These are phyloP conservation scores for Percopsis omiscomaycus DNA, from an alignment of 2,797 vertebrate genomes.

Conservation along the genomic window DNA sequence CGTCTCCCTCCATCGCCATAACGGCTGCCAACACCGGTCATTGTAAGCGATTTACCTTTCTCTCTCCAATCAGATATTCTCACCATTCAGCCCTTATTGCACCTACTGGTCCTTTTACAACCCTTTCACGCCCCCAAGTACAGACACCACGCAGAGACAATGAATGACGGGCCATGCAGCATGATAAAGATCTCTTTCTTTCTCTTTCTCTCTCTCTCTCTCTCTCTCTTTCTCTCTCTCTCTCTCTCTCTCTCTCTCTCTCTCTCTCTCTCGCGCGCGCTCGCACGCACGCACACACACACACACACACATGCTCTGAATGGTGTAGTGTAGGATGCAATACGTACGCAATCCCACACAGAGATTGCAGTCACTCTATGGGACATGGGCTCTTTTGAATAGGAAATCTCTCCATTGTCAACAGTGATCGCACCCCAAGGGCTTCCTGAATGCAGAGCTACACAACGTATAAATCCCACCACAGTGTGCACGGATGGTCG, in stretches of 20 bases:
- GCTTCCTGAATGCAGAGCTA: background rate
- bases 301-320: slow-evolving; percentile 1
- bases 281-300: background rate
- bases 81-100: background rate
- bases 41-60: background rate
- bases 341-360: background rate
- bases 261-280: too few relatives aligned
- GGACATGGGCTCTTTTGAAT: background rate
- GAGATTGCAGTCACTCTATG: background rate
- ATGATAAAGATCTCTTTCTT: too few relatives aligned
- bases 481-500: background rate
- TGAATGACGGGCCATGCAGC: too few relatives aligned
- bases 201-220: too few relatives aligned
- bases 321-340: background rate
- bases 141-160: background rate
- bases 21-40: background rate
- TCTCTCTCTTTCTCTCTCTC: too few relatives aligned
- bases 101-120: background rate
- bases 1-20: too few relatives aligned
- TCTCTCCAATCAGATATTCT: background rate
- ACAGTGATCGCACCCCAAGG: background rate
- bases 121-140: background rate
- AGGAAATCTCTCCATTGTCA: background rate
- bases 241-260: too few relatives aligned
- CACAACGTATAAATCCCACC: background rate